Conservation (phyloP, 2,113 vertebrate species). For the Arvicanthis niloticus region DNA sequence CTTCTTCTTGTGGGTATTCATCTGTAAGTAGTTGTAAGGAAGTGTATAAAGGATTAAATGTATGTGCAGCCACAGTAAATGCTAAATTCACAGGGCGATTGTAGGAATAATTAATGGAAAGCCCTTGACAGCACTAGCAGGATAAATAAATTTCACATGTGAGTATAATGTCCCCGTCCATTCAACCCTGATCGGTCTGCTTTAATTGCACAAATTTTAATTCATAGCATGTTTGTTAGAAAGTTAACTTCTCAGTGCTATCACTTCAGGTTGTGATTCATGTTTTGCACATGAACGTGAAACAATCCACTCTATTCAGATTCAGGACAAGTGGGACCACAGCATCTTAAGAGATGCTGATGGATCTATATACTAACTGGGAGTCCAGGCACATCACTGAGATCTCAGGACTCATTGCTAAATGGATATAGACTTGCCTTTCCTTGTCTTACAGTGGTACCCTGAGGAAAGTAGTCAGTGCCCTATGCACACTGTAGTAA, state of each 20-base stretch:
- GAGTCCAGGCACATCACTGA: not conserved
- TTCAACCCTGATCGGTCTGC: not conserved
- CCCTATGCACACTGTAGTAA: not conserved
- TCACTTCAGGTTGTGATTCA: not conserved
- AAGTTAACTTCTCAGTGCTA: not conserved
- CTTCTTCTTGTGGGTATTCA: not conserved
- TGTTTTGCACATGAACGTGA: not conserved
- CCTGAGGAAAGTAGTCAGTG: not conserved
- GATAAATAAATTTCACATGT: not conserved
- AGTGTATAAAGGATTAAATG: not conserved
- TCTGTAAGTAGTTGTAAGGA: not conserved
- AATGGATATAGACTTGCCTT: not conserved
- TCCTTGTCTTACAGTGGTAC: slow-evolving; percentile 26
- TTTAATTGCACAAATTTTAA: not conserved
- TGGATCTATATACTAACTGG: not conserved
- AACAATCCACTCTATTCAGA: not conserved
- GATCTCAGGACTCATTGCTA: not conserved
- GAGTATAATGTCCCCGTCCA: not conserved
- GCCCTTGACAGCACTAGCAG: not conserved
- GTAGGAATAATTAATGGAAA: not conserved
- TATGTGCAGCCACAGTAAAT: slow-evolving; percentile 8
- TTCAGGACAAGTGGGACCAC: not conserved
- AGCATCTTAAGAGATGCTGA: not conserved
- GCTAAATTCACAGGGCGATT: not conserved
- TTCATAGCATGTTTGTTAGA: not conserved